Evolutionary conservation across 37 sponge, comb jelly and placozoan species (phyloP).

Genomic region (Beroe forskalii): DNA sequence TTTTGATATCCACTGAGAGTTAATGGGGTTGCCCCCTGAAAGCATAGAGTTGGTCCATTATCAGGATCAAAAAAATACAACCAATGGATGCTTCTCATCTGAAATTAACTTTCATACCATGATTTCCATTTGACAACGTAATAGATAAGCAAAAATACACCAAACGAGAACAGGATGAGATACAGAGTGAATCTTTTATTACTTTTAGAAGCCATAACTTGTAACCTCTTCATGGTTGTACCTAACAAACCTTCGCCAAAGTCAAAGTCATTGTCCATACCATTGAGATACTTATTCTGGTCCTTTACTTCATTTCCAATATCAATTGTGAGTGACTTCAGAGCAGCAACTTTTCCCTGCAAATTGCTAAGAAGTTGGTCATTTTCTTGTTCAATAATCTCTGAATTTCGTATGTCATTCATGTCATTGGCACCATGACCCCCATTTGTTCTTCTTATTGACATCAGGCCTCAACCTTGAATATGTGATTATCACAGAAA

Average conservation of each 20-base stretch:
- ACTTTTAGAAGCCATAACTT: slow-evolving; percentile 53
- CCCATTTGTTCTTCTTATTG: neutral
- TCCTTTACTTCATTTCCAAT: slow-evolving; percentile 48
- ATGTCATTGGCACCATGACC: slow-evolving; percentile 7
- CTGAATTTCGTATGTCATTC: slow-evolving; percentile 44
- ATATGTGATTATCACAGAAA: too few species aligned
- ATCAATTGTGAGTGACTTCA: slow-evolving; percentile 52
- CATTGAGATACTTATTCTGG: slow-evolving; percentile 64
- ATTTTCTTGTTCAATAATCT: slow-evolving; percentile 44
- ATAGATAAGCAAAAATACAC: slow-evolving; percentile 25
- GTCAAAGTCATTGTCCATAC: slow-evolving; percentile 60
- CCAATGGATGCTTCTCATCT: too few species aligned
- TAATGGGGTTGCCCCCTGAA: too few species aligned
- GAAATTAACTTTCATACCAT: slow-evolving; percentile 22
- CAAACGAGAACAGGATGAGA: slow-evolving; percentile 24
- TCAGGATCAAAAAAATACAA: too few species aligned
- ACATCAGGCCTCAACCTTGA: neutral
- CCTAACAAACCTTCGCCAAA: slow-evolving; percentile 57
- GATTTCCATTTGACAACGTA: slow-evolving; percentile 55
- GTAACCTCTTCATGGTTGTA: slow-evolving; percentile 45
- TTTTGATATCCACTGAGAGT: too few species aligned
- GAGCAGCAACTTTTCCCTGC: slow-evolving; percentile 49
- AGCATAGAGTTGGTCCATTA: too few species aligned
- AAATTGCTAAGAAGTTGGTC: slow-evolving; percentile 6
- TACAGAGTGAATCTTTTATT: slow-evolving; percentile 53